Base-by-base conservation (phyloP, 2,888 invertebrate species). In the Drosophila fulvimacula region DNA sequence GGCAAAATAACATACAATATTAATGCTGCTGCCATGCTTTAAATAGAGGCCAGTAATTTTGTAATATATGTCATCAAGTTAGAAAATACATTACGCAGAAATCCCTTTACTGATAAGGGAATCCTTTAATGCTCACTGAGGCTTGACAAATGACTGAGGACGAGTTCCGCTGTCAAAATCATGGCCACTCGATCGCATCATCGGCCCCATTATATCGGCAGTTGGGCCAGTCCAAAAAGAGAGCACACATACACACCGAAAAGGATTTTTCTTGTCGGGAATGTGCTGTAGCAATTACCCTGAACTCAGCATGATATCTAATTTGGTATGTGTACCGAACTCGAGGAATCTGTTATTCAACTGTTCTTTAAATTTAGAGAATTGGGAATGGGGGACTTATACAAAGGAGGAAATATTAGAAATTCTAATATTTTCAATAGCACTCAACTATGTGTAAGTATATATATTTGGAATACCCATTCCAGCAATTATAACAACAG, bases 141-240 rank as follows among this genome's bases (percentile, higher is more conserved):
- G 69, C 69, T 46, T 68, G 57, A 71, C 68, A 62, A 76, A 68
- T 77, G 67, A 49, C 51, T 32, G 36, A 39, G 57, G 30, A 32
- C 52, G 32, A 46, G 42, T 32, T 52, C 36, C 49, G 42, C 41
- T 72, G 71, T 62, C 66, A 59, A 60, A 69, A 62, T 59, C 69
- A 76, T 52, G 60, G 38, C 66, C 64, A 73, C 59, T 79, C 68
- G 68, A 10, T 56, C 76, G 76, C 57, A 77, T 71, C 79, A 62
- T 52, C 59, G 48, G 48, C 42, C 55, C 59, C 67, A 71, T 76
- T 75, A 75, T 65, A 68, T 63, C 36, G 61, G 44, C 56, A 21
- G 51, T 21, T 44, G 24, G 15, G 17, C 15, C 17, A 19, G 15
- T n/a, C 15, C 30, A 32, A 7, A n/a, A 17, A 30, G n/a, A 9